Percentiles rank a stretch among this genome's conserved stretches.
These are phyloP conservation scores for Thamnophis sirtalis DNA, from an alignment of 2,113 vertebrate species.

Conservation along the genomic window DNA sequence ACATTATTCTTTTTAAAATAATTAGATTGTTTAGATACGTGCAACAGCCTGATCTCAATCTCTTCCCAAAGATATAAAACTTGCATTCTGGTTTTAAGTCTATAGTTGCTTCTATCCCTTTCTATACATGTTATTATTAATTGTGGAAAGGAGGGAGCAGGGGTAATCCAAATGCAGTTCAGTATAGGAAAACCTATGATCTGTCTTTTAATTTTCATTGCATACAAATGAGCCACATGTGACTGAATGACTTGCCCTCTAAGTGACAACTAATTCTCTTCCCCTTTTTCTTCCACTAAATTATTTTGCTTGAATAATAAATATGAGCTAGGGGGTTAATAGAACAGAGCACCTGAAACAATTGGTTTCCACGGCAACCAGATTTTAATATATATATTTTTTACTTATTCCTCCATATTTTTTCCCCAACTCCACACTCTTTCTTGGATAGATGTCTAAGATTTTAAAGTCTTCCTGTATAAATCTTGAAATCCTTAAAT, in stretches of 20 bases:
- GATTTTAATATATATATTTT: conserved; percentile 62
- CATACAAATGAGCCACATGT: conserved; percentile 59
- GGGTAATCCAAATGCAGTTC: conserved; percentile 58
- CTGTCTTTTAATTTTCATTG: conserved; percentile 58
- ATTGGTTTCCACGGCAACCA: conserved; percentile 65
- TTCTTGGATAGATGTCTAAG: conserved; percentile 39
- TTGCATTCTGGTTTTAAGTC: conserved; percentile 5
- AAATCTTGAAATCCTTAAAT: conserved; percentile 6
- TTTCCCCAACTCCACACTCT: background rate
- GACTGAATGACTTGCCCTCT: conserved; percentile 54
- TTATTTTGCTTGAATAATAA: conserved; percentile 70
- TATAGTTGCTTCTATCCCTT: conserved; percentile 32
- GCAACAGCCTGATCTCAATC: conserved; percentile 5
- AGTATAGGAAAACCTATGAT: conserved; percentile 42
- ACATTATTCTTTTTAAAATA: background rate
- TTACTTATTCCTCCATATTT: conserved; percentile 44
- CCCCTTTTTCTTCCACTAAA: conserved; percentile 31
- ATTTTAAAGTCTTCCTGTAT: conserved; percentile 45
- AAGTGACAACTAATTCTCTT: conserved; percentile 63
- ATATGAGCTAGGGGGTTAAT: conserved; percentile 61
- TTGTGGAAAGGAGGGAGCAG: conserved; percentile 37
- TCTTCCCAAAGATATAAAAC: conserved; percentile 19
- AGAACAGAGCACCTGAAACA: conserved; percentile 57
- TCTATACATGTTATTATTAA: conserved; percentile 11
- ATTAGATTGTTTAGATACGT: background rate